Base-by-base conservation (phyloP, 2,888 invertebrate genomes). In the Eupithecia abbreviata region DNA sequence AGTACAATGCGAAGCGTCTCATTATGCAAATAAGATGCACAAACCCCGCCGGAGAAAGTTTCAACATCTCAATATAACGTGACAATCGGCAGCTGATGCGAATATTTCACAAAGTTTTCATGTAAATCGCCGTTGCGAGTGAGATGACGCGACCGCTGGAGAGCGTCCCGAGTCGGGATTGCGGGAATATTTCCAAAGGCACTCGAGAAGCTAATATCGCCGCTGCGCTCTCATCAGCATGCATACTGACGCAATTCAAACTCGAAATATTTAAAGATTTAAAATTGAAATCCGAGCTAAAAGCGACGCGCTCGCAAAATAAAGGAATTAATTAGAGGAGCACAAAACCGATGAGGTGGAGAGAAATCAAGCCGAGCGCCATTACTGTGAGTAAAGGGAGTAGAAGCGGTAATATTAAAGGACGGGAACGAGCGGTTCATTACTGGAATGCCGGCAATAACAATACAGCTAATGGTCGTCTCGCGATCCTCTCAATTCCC, bases 391-490 rank as follows among this genome's bases (percentile, higher is more conserved):
- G 90, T 90, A 90, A 90, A 90, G 90, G 86, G 90, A 90, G 88
- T 86, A 84, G 88, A 90, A 92, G 89, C 91, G 90, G 91, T 86
- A 86, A 91, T 93, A 93, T 92, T 92, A 92, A 90, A 91, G 91
- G 89, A 92, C 90, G 93, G 91, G 91, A 94, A 94, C 92, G 94
- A 92, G 91, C 92, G 90, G 88, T 93, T 94, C 93, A 94, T 95
- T 94, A 93, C 93, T 87, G 84, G 87, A 93, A 93, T 92, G 91
- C 90, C 86, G 90, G 92, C 89, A 92, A 94, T 95, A 95, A 94
- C 94, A 95, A 94, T 94, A 93, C 91, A 88, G 90, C 90, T 94
- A 95, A 95, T 93, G 92, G 93, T 85, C 85, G 90, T 88, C 87
- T 86, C 83, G 91, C 90, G 89, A 93, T 91, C 90, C 86, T 90